Base-by-base conservation (phyloP, 2,888 invertebrate species). In the Candidula unifasciata region DNA sequence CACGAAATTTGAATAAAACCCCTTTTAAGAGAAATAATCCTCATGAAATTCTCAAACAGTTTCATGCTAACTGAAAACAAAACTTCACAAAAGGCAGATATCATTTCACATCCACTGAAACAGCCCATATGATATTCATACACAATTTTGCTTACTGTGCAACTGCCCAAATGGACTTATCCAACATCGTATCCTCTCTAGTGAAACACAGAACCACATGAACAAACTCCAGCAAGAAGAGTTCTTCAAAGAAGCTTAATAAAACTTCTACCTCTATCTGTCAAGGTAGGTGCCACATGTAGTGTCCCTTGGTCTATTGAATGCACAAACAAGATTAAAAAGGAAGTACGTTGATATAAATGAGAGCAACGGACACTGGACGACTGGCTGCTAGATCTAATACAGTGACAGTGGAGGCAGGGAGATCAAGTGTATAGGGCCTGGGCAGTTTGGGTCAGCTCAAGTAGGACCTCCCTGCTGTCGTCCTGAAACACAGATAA, bases 381-480 rank as follows among this genome's bases (percentile, higher is more conserved):
- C 66, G 68, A 79, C 79, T 79, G 52, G 10, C 21, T 27, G 35
- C 77, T 78, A 78, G 13, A n/a, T 71, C 71, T 71, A 82, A 82
- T 60, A 73, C 74, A 80, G 6, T 64, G 57, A 73, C n/a, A 54
- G 24, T 82, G 60, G 44, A 74, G 57, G 74, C 82, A 82, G 74
- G 74, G 82, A 82, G 82, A 82, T 82, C 82, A 82, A 27, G 64
- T 37, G 21, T 8, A 35, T 3, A 64, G 44, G n/a, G 35, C 37
- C 18, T n/a, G 21, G 64, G 66, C n/a, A 44, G 60, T 30, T n/a
- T 52, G 80, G 80, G 54, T 44, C 54, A 80, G 57, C 80, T 57
- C n/a, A 73, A 54, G 73, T 73, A 6, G 44, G 57, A 81, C 27
- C 82, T 82, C 82, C 82, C 82, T 82, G 82, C 74, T 30, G 18